Evolutionary conservation across 2,888 invertebrate genomes (phyloP), one percentile per base, ranked within the genome.

Genomic region (Trileptium ribeirensis): DNA sequence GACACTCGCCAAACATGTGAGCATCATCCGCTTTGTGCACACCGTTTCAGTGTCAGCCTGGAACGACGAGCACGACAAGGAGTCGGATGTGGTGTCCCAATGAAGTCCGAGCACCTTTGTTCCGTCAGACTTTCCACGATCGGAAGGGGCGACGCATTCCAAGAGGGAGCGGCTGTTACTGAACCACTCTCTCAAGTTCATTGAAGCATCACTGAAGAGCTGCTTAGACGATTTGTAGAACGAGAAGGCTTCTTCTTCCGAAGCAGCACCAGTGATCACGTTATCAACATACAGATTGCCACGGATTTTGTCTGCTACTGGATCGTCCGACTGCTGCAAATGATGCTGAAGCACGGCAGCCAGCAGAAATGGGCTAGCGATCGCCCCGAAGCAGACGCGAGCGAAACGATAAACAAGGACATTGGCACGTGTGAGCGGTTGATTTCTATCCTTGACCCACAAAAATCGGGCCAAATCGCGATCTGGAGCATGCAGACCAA

Each of bases 301-400:
- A 31, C 31, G 34, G 34, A 70, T 70, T 29, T n/a, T 8, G n/a
- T 70, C 34, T 3, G 31, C 74, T 8, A 70, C 74, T 3, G 31
- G 31, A n/a, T 33, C 74, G 29, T n/a, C 29, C 3, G 74, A 31
- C 74, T 70, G 31, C n/a, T 29, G 31, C 74, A 70, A 67, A 40
- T 82, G 83, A 19, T 74, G 34, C 24, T 80, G 74, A 15, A 86
- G 81, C 0, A 83, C 67, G 0, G 74, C 79, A 0, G 78, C 80
- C 24, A 85, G 81, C n/a, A 85, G 39, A 67, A 81, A 84, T 0
- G 85, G 85, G 3, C 78, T 75, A 0, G 67, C 67, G 1, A 40
- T 78, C 0, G 84, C 67, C 15, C 85, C 85, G 40, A 85, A 85
- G 1, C 84, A 83, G 0, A 86, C 74, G 8, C 83, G 31, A 0